phyloP scores from a whole-genome alignment of 2,888 invertebrate species.

The Phalera bucephala region DNA sequence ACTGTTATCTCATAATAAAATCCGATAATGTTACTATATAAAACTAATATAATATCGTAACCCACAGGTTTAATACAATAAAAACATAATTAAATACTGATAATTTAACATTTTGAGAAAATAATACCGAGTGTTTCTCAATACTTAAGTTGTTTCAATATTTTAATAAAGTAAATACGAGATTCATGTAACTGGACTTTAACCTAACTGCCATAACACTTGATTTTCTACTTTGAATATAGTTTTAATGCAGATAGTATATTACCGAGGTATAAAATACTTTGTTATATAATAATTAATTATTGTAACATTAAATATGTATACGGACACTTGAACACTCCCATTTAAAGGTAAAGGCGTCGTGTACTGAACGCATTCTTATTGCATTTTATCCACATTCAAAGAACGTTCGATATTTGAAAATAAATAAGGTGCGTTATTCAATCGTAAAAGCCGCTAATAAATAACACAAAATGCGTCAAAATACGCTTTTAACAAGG shows the following conservation, averaged over 20 bases:
- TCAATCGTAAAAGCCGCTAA: constrained; percentile 16
- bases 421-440: constrained; percentile 9
- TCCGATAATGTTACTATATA: no score
- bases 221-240: constrained; percentile 20
- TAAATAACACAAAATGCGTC: no score
- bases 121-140: no score
- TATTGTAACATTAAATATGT: constrained; percentile 27
- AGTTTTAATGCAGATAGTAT: constrained; percentile 20
- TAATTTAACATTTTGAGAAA: no score
- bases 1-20: no score
- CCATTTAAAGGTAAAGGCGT: constrained; percentile 21
- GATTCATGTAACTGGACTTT: constrained; percentile 34
- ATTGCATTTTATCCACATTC: constrained; percentile 26
- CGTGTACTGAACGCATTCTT: constrained; percentile 27
- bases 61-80: no score
- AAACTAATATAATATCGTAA: no score
- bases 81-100: no score
- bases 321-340: constrained; percentile 34
- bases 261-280: constrained; percentile 36
- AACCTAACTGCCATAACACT: constrained; percentile 15
- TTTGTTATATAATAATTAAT: constrained; percentile 29
- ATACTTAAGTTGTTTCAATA: no score
- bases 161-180: no score
- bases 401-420: constrained; percentile 12
- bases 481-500: no score